Evolutionary conservation across 2,888 invertebrate genomes (phyloP).

Genomic region (Choreutis nemorana): DNA sequence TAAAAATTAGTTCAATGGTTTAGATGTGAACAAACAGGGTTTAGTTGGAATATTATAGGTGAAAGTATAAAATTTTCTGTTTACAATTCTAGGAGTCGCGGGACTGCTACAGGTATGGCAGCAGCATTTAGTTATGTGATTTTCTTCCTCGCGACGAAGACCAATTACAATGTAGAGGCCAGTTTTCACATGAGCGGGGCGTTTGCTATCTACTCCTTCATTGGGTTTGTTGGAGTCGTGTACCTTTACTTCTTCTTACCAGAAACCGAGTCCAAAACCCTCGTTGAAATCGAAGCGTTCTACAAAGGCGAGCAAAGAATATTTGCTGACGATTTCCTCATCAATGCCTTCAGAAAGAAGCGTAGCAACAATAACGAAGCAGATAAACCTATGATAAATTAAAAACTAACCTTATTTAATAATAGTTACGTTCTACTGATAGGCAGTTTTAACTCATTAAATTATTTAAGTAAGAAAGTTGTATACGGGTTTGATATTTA

Average conservation of each 20-base stretch:
- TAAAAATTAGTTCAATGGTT: too few species aligned
- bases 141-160: slow-evolving; percentile 57
- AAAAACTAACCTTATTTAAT: slow-evolving; percentile 6
- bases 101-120: slow-evolving; percentile 56
- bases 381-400: slow-evolving; percentile 45
- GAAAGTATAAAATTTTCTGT: too few species aligned
- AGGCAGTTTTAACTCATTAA: neutral
- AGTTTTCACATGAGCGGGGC: slow-evolving; percentile 53
- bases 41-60: too few species aligned
- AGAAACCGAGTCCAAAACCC: slow-evolving; percentile 60
- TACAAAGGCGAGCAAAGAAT: slow-evolving; percentile 45
- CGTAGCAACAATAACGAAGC: slow-evolving; percentile 21
- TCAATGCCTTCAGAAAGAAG: slow-evolving; percentile 44
- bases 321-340: slow-evolving; percentile 49
- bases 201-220: slow-evolving; percentile 48
- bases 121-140: slow-evolving; percentile 58
- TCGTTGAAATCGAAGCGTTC: slow-evolving; percentile 59
- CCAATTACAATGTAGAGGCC: slow-evolving; percentile 59
- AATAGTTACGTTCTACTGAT: neutral
- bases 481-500: too few species aligned
- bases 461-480: neutral
- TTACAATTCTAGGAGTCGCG: slow-evolving; percentile 58
- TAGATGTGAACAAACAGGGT: too few species aligned
- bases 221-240: slow-evolving; percentile 49
- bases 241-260: slow-evolving; percentile 61